A percentile compares a stretch with the other conserved stretches of the same genome.
phyloP scores from a whole-genome alignment of 2,797 vertebrate species.

The Gobio occitaniae region DNA sequence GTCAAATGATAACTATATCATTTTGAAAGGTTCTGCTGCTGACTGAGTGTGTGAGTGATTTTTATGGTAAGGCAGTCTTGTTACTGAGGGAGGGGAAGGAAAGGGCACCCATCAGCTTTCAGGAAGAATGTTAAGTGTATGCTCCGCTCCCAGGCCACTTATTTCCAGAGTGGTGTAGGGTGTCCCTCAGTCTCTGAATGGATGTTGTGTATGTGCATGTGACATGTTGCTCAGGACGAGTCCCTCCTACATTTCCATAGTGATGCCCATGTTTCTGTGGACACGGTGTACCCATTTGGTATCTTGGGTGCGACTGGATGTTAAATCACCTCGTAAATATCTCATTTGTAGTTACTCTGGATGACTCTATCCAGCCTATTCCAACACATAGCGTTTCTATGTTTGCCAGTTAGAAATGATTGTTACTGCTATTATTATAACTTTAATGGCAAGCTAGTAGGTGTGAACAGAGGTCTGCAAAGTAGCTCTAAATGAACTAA shows the following conservation, averaged over 20 bases:
- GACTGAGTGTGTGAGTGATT: not conserved
- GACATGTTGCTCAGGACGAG: constrained; percentile 23
- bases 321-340: constrained; percentile 30
- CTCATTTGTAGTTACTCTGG: constrained; percentile 6
- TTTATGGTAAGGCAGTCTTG: constrained; percentile 32
- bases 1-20: not conserved
- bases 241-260: constrained; percentile 39
- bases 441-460: not conserved
- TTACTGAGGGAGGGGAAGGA: constrained; percentile 59
- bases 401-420: not conserved
- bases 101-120: constrained; percentile 56
- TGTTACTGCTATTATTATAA: not conserved
- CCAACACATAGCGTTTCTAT: not conserved
- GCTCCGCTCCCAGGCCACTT: constrained; percentile 63
- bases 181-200: constrained; percentile 52
- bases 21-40: not conserved
- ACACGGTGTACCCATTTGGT: constrained; percentile 37
- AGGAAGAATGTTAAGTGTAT: constrained; percentile 68
- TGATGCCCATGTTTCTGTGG: constrained; percentile 33
- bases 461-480: constrained; percentile 4
- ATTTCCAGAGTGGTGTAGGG: constrained; percentile 66
- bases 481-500: constrained; percentile 2
- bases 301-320: constrained; percentile 30
- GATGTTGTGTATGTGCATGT: constrained; percentile 41
- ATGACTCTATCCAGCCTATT: not conserved